Evolutionary conservation across 2,888 invertebrate species (phyloP).

Genomic region (Drosophila demipolita): DNA sequence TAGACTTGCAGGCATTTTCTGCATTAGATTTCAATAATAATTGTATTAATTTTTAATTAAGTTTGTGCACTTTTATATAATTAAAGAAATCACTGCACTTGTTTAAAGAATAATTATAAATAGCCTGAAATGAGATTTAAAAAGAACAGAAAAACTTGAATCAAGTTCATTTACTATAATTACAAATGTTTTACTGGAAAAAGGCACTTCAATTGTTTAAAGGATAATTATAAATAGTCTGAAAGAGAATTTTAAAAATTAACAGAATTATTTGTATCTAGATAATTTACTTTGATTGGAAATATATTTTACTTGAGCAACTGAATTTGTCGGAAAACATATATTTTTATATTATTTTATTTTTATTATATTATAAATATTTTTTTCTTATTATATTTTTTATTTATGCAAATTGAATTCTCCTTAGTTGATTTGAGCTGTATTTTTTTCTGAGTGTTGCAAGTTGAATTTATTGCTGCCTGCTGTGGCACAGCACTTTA

Average conservation of each 20-base stretch:
- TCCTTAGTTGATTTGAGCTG: background rate
- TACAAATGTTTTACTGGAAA: background rate
- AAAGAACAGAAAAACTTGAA: background rate
- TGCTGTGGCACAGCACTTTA: constrained; percentile 35
- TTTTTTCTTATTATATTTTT: background rate
- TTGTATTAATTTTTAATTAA: background rate
- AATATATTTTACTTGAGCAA: background rate
- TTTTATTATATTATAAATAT: too few species aligned
- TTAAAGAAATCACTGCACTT: background rate
- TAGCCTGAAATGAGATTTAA: background rate
- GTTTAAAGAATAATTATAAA: background rate
- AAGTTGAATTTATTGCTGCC: constrained; percentile 2
- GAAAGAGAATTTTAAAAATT: too few species aligned
- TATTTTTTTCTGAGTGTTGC: background rate
- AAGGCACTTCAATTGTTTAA: background rate
- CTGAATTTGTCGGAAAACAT: too few species aligned
- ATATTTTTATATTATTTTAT: too few species aligned
- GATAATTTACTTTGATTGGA: background rate
- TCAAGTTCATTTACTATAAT: background rate
- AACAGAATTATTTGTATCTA: background rate
- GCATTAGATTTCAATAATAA: background rate
- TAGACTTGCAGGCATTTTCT: background rate
- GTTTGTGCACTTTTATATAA: background rate
- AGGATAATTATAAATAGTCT: background rate
- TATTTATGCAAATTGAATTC: background rate